Evolutionary conservation across 2,888 invertebrate species (phyloP), one percentile per base, ranked within the genome.

Genomic region (Biston betularia): DNA sequence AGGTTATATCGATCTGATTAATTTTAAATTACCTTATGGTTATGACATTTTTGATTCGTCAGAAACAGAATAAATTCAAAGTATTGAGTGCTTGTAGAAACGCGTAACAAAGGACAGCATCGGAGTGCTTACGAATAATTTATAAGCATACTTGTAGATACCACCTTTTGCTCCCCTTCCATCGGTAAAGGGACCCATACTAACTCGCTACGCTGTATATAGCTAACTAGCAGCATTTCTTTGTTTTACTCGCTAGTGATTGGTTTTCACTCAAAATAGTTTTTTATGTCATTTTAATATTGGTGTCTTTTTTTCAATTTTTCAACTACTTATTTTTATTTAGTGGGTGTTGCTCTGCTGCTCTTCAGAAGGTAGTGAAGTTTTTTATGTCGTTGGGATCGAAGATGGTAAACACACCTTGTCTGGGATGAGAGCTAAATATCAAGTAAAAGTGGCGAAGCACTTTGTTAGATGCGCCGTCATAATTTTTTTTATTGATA

Each of bases 61-160:
- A 44, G 33, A 48, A 14, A 56, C 44, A 34, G 44, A 50, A 63
- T 57, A 44, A 52, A 46, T 40, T 11, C 11, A 60, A 68, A 61
- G 63, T 65, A 73, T 64, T 65, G 63, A 75, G 69, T 63, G 72
- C 65, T 72, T 74, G 76, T 82, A 79, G 80, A 79, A 85, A 84
- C 79, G 79, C 71, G 79, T 80, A 87, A 89, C 87, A 88, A 88
- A 87, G 85, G 82, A 82, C 82, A 76, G 79, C 79, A 75, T 79
- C 70, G 77, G 81, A 84, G 83, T 79, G 79, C 76, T 74, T 52
- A 69, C 68, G 87, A 89, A 90, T 90, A 86, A 89, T 90, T 90
- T 88, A 91, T 90, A 79, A 86, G 85, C 78, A 82, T 86, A 84
- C 80, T 83, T 85, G 58, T 83, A 81, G 49, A 42, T 15, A 12